These are phyloP conservation scores for Borostomias antarcticus DNA, from an alignment of 2,797 vertebrate genomes.

Conservation along the genomic window DNA sequence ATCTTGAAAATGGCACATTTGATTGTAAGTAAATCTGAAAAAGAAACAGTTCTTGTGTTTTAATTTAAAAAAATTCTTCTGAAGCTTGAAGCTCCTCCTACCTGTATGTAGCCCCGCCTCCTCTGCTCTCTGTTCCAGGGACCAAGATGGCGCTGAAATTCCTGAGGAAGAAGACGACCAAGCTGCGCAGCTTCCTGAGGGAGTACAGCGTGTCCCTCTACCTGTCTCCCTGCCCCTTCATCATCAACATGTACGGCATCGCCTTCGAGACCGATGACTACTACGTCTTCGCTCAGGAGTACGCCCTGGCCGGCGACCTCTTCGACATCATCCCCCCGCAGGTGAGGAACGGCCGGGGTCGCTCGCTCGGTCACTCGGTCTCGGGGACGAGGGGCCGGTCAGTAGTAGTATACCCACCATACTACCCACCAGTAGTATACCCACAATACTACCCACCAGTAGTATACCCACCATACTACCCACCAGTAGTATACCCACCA, in stretches of 20 bases:
- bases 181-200: conserved; percentile 80
- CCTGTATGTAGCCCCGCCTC: too few relatives aligned
- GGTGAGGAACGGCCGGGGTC: conserved; percentile 56
- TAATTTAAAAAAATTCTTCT: too few relatives aligned
- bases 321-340: conserved; percentile 84
- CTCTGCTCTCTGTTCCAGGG: conserved; percentile 59
- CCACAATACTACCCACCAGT: too few relatives aligned
- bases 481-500: too few relatives aligned
- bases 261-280: conserved; percentile 79
- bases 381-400: neutral
- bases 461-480: too few relatives aligned
- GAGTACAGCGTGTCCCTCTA: conserved; percentile 82
- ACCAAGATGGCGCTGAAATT: conserved; percentile 84
- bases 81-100: neutral
- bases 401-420: neutral
- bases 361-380: neutral
- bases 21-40: too few relatives aligned
- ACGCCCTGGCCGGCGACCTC: conserved; percentile 78
- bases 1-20: too few relatives aligned
- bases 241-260: conserved; percentile 83
- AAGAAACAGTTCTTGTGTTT: too few relatives aligned
- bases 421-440: too few relatives aligned
- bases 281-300: conserved; percentile 83
- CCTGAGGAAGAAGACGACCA: conserved; percentile 80
- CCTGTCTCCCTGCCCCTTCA: conserved; percentile 80